Evolutionary conservation across 1,140 invertebrate species (phyloP).

Genomic region (Araneus ventricosus): DNA sequence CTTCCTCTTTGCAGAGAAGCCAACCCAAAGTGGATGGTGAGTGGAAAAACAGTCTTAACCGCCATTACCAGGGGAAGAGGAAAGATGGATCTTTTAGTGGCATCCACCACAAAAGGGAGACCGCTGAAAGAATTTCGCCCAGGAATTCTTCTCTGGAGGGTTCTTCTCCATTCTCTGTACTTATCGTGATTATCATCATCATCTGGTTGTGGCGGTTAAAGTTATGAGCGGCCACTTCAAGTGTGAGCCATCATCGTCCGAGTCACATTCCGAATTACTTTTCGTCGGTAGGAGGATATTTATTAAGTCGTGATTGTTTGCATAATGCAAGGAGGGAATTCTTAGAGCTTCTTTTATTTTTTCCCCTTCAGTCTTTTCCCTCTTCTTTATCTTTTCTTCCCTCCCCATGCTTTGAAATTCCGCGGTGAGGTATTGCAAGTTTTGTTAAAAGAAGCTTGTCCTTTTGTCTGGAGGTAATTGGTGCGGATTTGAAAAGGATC

Average conservation of each 20-base stretch:
- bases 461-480: conserved; percentile 39
- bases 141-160: conserved; percentile 38
- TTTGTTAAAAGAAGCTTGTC: not conserved
- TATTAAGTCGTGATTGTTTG: conserved; percentile 56
- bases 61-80: conserved; percentile 36
- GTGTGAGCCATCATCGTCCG: conserved; percentile 13
- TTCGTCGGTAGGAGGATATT: not conserved
- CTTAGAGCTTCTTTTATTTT: not conserved
- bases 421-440: not conserved
- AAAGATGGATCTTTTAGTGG: conserved; percentile 55
- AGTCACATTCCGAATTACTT: conserved; percentile 22
- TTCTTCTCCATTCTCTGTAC: conserved; percentile 15
- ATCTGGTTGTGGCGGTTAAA: conserved; percentile 62
- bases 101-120: not conserved
- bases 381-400: not conserved
- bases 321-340: conserved; percentile 23
- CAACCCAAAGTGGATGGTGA: not conserved
- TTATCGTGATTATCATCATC: conserved; percentile 66
- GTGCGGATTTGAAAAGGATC: not conserved
- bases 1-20: not conserved
- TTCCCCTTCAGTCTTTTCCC: not conserved
- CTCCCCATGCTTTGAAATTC: not conserved
- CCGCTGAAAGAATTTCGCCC: conserved; percentile 53
- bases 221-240: conserved; percentile 40
- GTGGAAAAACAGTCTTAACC: conserved; percentile 29